A percentile compares a stretch with the other conserved stretches of the same genome.
Conservation (phyloP, 2,888 invertebrate genomes). For the Corbicula japonica region DNA sequence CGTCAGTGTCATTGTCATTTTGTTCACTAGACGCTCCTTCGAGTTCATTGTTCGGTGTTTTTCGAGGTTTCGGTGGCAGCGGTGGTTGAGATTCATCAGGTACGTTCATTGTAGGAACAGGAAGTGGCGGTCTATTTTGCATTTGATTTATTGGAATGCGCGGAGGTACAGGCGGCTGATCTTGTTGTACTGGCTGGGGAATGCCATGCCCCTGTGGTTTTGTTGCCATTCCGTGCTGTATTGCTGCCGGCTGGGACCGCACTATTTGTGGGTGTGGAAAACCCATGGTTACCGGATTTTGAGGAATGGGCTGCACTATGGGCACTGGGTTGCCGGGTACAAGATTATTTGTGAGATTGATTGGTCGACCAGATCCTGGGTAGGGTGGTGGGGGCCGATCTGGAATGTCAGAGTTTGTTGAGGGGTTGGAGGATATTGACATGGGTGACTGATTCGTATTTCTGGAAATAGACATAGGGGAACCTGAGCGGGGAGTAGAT, state of each 20-base stretch:
- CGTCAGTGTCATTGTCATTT: slow-evolving; percentile 75
- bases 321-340: slow-evolving; percentile 63
- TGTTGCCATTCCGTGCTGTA: slow-evolving; percentile 55
- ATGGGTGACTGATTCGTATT: slow-evolving; percentile 85
- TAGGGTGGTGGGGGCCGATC: slow-evolving; percentile 86
- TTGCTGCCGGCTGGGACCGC: slow-evolving; percentile 65
- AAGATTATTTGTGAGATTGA: slow-evolving; percentile 49
- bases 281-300: slow-evolving; percentile 54
- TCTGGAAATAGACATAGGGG: slow-evolving; percentile 84
- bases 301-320: slow-evolving; percentile 69
- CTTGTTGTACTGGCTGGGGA: slow-evolving; percentile 29
- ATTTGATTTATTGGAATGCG: slow-evolving; percentile 72
- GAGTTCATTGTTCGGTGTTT: slow-evolving; percentile 5
- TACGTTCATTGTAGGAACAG: slow-evolving; percentile 54
- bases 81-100: slow-evolving; percentile 57
- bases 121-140: slow-evolving; percentile 64
- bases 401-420: slow-evolving; percentile 85
- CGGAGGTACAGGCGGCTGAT: slow-evolving; percentile 79
- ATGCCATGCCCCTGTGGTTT: slow-evolving; percentile 29
- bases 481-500: slow-evolving; percentile 84
- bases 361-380: slow-evolving; percentile 80
- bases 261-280: slow-evolving; percentile 72
- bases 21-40: slow-evolving; percentile 55
- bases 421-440: slow-evolving; percentile 85
- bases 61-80: slow-evolving; percentile 53